Conservation (phyloP, 2,888 invertebrate genomes). For the Hydriomena furcata region DNA sequence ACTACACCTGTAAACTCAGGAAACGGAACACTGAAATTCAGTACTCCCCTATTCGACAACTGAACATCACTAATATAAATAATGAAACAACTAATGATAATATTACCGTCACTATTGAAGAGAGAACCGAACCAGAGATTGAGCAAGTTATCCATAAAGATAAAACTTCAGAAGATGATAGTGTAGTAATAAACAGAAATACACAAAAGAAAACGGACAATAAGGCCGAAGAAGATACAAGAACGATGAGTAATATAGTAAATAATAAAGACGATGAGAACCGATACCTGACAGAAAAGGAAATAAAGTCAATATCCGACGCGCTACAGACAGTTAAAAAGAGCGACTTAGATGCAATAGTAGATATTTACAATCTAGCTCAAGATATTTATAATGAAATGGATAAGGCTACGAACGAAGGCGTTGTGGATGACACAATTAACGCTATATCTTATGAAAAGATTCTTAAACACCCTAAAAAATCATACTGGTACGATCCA, state of each 20-base stretch:
- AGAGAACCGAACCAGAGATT: slow-evolving; percentile 26
- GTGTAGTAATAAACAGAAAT: background rate
- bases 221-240: background rate
- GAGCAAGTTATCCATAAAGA: slow-evolving; percentile 23
- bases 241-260: background rate
- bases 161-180: slow-evolving; percentile 4
- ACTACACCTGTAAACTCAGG: slow-evolving; percentile 69
- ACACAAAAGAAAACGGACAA: background rate
- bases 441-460: slow-evolving; percentile 24
- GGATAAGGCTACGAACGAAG: slow-evolving; percentile 46
- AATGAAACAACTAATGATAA: slow-evolving; percentile 6
- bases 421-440: slow-evolving; percentile 36
- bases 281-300: slow-evolving; percentile 62
- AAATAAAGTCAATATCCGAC: slow-evolving; percentile 63
- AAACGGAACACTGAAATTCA: slow-evolving; percentile 45
- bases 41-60: slow-evolving; percentile 44
- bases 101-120: slow-evolving; percentile 25
- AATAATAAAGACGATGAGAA: slow-evolving; percentile 39
- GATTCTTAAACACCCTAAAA: slow-evolving; percentile 13
- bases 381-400: slow-evolving; percentile 72
- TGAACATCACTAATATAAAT: slow-evolving; percentile 45
- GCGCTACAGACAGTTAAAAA: slow-evolving; percentile 65
- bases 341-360: slow-evolving; percentile 70
- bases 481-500: slow-evolving; percentile 60
- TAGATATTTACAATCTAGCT: slow-evolving; percentile 72